Base-by-base conservation (phyloP, 1,140 invertebrate species). In the Aphelenchoides avenae region DNA sequence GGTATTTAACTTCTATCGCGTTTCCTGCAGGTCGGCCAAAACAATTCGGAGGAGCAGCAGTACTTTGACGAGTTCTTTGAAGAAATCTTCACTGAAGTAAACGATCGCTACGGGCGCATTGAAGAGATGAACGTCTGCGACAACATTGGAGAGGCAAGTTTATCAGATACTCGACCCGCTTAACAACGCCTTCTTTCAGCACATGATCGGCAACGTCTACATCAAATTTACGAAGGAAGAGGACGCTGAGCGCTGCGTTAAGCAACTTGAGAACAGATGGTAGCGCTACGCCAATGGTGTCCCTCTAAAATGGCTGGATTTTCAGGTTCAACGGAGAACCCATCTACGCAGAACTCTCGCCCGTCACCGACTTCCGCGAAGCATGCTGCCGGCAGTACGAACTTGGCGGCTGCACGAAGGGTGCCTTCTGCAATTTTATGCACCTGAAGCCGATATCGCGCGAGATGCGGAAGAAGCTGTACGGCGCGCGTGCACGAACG, bases 101-200 rank as follows among this genome's bases (percentile, higher is more conserved):
- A 96, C 81, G 91, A 94, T 72, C 62, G 85, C 83, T 97, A 97
- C 83, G 93, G 92, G 1, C 91, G 95, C 81, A 96, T 97, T 73
- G 93, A 97, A 82, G 93, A 98, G 80, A 96, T 97, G 92, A 97
- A 97, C 81, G 91, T 98, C 26, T 98, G 93, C 82, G 93, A 98
- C 79, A 98, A 98, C 80, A 83, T 98, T 47, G 92, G 92, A 46
- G 24, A 22, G 18, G 3, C 5, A 26, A 15, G 27, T 2, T n/a
- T 11, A 50, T 46, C 27, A 20, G n/a, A 13, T 24, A n/a, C 22
- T 11, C 4, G 11, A 47, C 9, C 18, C 20, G 18, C 9, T 5
- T 51, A 4, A 53, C 3, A 52, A n/a, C n/a, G n/a, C n/a, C n/a
- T n/a, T n/a, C 27, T 52, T 52, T 52, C 22, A 52, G 39, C 93